These are phyloP conservation scores for Zaprionus tsacasi DNA, from an alignment of 1,140 invertebrate species.

Conservation along the genomic window DNA sequence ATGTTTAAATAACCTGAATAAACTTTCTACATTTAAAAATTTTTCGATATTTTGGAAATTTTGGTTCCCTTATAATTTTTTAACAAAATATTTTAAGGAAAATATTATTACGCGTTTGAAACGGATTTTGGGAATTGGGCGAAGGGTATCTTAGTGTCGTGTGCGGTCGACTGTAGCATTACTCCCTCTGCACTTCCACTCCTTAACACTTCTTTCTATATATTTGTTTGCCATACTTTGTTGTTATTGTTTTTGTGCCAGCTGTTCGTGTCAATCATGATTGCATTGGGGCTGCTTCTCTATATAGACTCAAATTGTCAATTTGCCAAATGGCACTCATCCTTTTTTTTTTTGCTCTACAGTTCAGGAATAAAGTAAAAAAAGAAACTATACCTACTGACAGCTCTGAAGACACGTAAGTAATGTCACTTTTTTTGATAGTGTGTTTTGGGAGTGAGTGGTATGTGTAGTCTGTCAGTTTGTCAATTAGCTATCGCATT, in stretches of 20 bases:
- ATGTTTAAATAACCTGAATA: too few relatives aligned
- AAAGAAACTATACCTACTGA: background rate
- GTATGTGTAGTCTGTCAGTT: background rate
- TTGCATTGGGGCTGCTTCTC: constrained; percentile 2
- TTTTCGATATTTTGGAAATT: too few relatives aligned
- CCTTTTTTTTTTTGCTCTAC: background rate
- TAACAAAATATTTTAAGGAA: too few relatives aligned
- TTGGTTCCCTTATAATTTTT: too few relatives aligned
- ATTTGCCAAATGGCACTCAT: constrained; percentile 9
- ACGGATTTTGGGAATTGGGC: too few relatives aligned
- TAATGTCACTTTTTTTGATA: background rate
- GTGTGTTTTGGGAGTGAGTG: background rate
- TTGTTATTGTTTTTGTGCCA: constrained; percentile 1
- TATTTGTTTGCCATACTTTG: constrained; percentile 9
- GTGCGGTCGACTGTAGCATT: too few relatives aligned
- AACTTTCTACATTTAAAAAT: too few relatives aligned
- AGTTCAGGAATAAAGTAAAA: background rate
- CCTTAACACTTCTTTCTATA: background rate
- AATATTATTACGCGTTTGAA: too few relatives aligned
- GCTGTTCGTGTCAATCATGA: constrained; percentile 21
- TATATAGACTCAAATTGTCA: constrained; percentile 9
- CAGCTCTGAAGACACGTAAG: background rate
- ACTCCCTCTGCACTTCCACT: background rate
- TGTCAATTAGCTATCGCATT: background rate
- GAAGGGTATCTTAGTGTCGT: too few relatives aligned